Evolutionary conservation across 2,113 vertebrate species (phyloP), one percentile per base, ranked within the genome.

Genomic region (Siniperca knerii): DNA sequence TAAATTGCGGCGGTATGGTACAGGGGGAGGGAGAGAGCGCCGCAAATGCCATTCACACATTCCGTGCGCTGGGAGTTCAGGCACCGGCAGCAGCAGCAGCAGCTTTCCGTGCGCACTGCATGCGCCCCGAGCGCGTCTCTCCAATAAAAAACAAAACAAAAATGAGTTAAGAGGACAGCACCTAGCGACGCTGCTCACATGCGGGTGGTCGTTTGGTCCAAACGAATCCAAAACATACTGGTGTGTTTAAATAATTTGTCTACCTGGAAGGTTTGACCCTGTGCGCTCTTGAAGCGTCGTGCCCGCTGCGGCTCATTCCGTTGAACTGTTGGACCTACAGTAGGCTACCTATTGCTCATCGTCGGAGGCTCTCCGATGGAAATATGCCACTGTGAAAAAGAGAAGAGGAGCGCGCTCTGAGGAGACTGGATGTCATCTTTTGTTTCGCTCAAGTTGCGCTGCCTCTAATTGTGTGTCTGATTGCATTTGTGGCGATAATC

Each of bases 1-100:
- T 90, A 92, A 87, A 91, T 89, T 85, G 89, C 90, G 83, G 92
- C 77, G 73, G 69, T 67, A 57, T 75, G 78, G 88, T 70, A 57
- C 67, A 67, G 86, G 48, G 87, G 88, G 69, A 71, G 76, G 55
- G 70, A 86, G 83, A 83, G 83, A 77, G 89, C 58, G 68, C 69
- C 50, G 71, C 52, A 50, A 75, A 84, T 85, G 84, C 82, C 90
- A 83, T 87, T 90, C 91, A 92, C 93, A 82, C 92, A 61, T 50
- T 82, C 91, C 79, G 86, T 80, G 85, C 83, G 82, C 87, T 46
- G 90, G 60, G 83, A 88, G 80, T 71, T 54, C 87, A 55, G 81
- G 64, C 82, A 76, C 79, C 25, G 46, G 50, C 79, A 23, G 62
- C 44, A 55, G 55, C 81, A 44, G 10, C 90, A 54, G 55, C 81